Evolutionary conservation across 2,888 invertebrate genomes (phyloP), one percentile per base, ranked within the genome.

Genomic region (Brachypterus glaber): DNA sequence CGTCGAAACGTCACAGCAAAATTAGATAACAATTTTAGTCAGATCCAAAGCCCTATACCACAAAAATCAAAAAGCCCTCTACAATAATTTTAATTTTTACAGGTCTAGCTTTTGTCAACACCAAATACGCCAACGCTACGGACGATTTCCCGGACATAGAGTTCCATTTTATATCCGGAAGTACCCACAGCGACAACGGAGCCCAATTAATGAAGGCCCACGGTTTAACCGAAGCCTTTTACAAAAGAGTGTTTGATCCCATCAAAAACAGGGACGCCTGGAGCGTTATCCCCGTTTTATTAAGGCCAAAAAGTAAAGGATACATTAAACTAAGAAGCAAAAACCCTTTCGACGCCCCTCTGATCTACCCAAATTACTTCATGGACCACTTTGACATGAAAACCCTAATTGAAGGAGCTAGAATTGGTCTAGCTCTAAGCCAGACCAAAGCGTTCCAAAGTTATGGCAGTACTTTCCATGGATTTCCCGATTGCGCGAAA

Each of bases 321-420:
- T 27, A 41, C 12, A 79, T 97, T 15, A 83, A 79, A 49, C 63
- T 97, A 13, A 74, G 85, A 5, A 86, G 86, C 47, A 76, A 76
- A 9, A 84, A 90, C 62, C 93, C 95, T 0, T 80, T 82, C 49
- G 85, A 89, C 40, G 84, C 87, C 52, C 96, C 96, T 0, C 72
- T 84, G 41, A 90, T 96, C 37, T 83, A 90, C 53, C 90, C 95
- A 0, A 95, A 95, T 59, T 96, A 96, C 59, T 77, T 96, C 54
- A 64, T 76, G 12, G 84, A 89, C 37, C 77, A 84, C 13, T 69
- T 76, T 44, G 96, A 96, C 51, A 70, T 86, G 45, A 81, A 81
- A 44, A 82, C 81, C 0, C 63, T 91, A 26, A 70, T 90, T 0
- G 90, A 90, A 65, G 90, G 90, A 0, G 86, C 83, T 0, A 91